These are phyloP conservation scores for Scolopax bukidnonensis DNA, from an alignment of 2,797 vertebrate genomes.

Conservation along the genomic window DNA sequence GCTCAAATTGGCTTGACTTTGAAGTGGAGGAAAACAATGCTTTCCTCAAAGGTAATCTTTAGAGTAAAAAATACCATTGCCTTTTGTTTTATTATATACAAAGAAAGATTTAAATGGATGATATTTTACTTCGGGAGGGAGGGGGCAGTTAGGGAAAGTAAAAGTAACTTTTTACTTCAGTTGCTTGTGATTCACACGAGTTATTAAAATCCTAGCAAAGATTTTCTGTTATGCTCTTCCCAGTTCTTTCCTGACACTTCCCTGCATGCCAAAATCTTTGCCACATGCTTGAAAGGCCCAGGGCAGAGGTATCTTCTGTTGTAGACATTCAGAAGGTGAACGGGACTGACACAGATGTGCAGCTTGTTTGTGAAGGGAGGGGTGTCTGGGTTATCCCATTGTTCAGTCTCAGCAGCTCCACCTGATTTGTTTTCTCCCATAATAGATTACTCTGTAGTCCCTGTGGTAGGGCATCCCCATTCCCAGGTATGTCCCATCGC, in stretches of 20 bases:
- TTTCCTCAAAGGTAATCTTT: neutral
- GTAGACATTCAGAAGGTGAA: neutral
- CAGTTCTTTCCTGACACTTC: neutral
- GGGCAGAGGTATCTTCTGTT: neutral
- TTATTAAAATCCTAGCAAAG: neutral
- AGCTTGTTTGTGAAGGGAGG: neutral
- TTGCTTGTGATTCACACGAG: neutral
- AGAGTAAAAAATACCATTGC: neutral
- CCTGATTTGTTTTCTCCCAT: neutral
- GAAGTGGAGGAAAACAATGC: neutral
- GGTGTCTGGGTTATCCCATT: neutral
- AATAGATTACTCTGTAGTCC: neutral
- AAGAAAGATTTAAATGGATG: neutral
- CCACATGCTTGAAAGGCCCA: neutral
- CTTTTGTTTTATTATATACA: neutral
- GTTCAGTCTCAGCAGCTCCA: neutral
- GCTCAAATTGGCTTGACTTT: neutral
- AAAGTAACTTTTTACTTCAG: neutral
- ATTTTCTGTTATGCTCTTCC: neutral
- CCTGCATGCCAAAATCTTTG: neutral
- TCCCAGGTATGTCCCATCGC: neutral
- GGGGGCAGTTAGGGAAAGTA: fast-evolving
- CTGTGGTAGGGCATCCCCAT: neutral
- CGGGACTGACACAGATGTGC: neutral
- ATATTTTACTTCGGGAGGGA: neutral